Evolutionary conservation across 2,113 vertebrate species (phyloP), one percentile per base, ranked within the genome.

Genomic region (Vulpes vulpes): DNA sequence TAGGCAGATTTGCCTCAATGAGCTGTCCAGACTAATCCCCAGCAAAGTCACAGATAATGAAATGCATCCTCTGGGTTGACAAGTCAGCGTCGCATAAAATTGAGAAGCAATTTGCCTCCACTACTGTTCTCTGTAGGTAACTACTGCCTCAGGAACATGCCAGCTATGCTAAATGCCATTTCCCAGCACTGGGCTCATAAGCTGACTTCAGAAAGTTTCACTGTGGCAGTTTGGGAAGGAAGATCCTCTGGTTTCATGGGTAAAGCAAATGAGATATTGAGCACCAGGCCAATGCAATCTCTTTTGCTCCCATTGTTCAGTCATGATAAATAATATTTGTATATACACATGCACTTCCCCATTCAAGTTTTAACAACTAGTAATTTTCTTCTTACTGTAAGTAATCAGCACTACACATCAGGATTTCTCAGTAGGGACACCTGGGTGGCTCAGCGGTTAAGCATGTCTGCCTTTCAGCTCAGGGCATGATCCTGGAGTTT

Each of bases 71-170:
- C 62, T 67, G 90, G 67, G 81, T 93, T 69, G 55, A 73, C 9
- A 16, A 92, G 55, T 79, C 89, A 96, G 89, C 4, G 1, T 67
- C 5, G 27, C 85, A 93, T 84, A 94, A 87, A 96, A 97, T 0
- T 82, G 90, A 95, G 82, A 94, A 92, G 51, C 60, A 91, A 93
- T 96, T 97, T 95, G 79, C 62, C 85, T 91, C 57, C 16, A 38
- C 64, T 65, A 65, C 32, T 84, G 19, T 51, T 96, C 71, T 96
- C 59, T 5, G 4, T 64, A 74, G 79, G 74, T 96, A 91, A 87
- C 59, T 17, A 17, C 6, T 71, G 79, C 57, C 16, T 90, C 11
- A 55, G 82, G 53, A 95, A 95, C n/a, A 76, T 23, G 73, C n/a
- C 89, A 76, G 64, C 86, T 92, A 81, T 60, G 43, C 71, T 94